phyloP scores from a whole-genome alignment of 1,140 invertebrate genomes.

The Luehdorfia chinensis region DNA sequence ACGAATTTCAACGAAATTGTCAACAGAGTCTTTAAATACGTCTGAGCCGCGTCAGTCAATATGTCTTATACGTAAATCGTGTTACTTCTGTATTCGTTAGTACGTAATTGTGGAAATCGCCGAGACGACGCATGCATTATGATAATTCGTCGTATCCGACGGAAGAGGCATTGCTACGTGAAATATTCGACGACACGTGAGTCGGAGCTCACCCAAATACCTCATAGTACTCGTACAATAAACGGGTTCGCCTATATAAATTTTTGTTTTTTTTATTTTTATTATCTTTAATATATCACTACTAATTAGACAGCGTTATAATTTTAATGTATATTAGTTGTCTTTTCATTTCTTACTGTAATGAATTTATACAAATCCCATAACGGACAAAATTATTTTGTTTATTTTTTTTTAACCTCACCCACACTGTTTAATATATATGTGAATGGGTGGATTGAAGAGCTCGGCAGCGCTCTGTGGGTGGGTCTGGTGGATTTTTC shows the following conservation, averaged over 20 bases:
- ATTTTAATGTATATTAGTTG: too few species aligned
- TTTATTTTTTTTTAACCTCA: too few species aligned
- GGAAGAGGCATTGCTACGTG: constrained; percentile 20
- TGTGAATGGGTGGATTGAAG: too few species aligned
- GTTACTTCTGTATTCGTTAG: constrained; percentile 24
- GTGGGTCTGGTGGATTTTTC: too few species aligned
- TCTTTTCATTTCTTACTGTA: too few species aligned
- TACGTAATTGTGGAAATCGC: constrained; percentile 23
- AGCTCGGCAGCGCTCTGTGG: too few species aligned
- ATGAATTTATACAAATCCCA: too few species aligned
- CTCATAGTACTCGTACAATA: background rate
- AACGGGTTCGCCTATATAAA: background rate
- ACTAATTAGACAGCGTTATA: too few species aligned
- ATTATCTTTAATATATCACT: too few species aligned
- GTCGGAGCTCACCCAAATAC: constrained; percentile 5
- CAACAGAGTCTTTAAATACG: constrained; percentile 12
- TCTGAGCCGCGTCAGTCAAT: constrained; percentile 16
- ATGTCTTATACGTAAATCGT: constrained; percentile 21
- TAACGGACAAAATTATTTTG: too few species aligned
- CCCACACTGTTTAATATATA: too few species aligned
- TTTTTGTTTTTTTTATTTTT: too few species aligned
- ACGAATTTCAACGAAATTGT: constrained; percentile 8
- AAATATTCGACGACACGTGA: constrained; percentile 26
- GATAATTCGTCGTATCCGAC: constrained; percentile 30
- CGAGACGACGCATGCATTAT: constrained; percentile 36